phyloP scores from a whole-genome alignment of 2,888 invertebrate species.

The Volucella inanis region DNA sequence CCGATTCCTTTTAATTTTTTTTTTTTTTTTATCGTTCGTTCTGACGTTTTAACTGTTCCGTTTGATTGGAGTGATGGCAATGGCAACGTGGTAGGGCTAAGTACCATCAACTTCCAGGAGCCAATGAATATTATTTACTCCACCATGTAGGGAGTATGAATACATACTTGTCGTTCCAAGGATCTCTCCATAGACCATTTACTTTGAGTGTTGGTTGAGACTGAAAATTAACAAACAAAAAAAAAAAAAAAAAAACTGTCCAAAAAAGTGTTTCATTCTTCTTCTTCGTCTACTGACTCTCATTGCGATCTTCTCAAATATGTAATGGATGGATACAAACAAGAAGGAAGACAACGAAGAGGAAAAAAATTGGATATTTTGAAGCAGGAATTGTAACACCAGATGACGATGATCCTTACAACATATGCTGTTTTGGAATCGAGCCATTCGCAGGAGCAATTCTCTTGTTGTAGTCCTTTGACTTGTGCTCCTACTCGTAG shows the following conservation, averaged over 20 bases:
- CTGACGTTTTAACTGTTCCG: constrained; percentile 56
- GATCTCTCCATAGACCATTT: constrained; percentile 30
- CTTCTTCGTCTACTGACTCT: constrained; percentile 29
- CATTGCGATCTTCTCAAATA: constrained; percentile 63
- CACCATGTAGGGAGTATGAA: background rate
- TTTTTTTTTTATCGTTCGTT: background rate
- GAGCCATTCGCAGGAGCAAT: constrained; percentile 50
- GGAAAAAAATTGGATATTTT: constrained; percentile 40
- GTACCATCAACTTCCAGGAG: constrained; percentile 48
- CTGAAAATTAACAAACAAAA: constrained; percentile 37
- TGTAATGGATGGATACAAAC: constrained; percentile 70
- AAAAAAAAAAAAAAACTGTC: constrained; percentile 50
- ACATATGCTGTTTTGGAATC: constrained; percentile 71
- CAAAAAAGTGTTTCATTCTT: constrained; percentile 49
- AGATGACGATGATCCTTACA: constrained; percentile 71
- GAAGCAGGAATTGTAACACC: constrained; percentile 71
- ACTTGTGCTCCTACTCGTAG: constrained; percentile 57
- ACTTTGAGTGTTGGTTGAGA: constrained; percentile 39
- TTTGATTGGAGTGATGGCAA: constrained; percentile 48
- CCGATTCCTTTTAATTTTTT: constrained; percentile 41
- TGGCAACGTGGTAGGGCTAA: constrained; percentile 37
- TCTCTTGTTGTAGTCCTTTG: constrained; percentile 54
- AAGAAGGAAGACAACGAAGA: constrained; percentile 25
- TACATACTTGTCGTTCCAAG: constrained; percentile 32
- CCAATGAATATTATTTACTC: constrained; percentile 54